These are phyloP conservation scores for Percopsis transmontana DNA, from an alignment of 2,113 vertebrate species.

Conservation along the genomic window DNA sequence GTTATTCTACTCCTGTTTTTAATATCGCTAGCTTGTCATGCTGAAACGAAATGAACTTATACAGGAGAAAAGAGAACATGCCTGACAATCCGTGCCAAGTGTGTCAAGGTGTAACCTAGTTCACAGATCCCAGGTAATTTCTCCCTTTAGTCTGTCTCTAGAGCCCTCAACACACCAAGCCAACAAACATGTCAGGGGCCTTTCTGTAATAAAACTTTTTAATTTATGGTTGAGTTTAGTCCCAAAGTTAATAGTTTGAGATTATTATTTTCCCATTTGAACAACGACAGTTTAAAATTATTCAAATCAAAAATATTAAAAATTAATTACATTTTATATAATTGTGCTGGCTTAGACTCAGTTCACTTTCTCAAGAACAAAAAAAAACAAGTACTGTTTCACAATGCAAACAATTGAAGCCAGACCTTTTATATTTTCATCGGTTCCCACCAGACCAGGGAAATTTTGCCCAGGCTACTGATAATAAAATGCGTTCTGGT, in stretches of 20 bases:
- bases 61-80: conserved; percentile 15
- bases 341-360: conserved; percentile 34
- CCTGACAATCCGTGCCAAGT: conserved; percentile 27
- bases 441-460: conserved; percentile 46
- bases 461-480: conserved; percentile 64
- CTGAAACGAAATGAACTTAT: not conserved
- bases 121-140: conserved; percentile 6
- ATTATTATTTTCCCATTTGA: not conserved
- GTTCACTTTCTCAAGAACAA: conserved; percentile 32
- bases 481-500: conserved; percentile 70
- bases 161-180: conserved; percentile 5
- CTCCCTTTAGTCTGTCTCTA: conserved; percentile 1
- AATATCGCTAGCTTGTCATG: not conserved
- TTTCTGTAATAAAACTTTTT: conserved; percentile 20
- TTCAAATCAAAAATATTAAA: conserved; percentile 16
- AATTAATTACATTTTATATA: conserved; percentile 13
- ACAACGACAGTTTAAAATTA: too few relatives aligned
- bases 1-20: conserved; percentile 9
- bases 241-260: not conserved
- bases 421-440: not conserved
- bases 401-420: not conserved
- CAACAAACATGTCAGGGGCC: conserved; percentile 8
- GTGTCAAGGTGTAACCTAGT: conserved; percentile 36
- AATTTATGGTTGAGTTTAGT: not conserved
- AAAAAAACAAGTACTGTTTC: not conserved